Evolutionary conservation across 2,113 vertebrate genomes (phyloP).

Genomic region (Arothron firmamentum): DNA sequence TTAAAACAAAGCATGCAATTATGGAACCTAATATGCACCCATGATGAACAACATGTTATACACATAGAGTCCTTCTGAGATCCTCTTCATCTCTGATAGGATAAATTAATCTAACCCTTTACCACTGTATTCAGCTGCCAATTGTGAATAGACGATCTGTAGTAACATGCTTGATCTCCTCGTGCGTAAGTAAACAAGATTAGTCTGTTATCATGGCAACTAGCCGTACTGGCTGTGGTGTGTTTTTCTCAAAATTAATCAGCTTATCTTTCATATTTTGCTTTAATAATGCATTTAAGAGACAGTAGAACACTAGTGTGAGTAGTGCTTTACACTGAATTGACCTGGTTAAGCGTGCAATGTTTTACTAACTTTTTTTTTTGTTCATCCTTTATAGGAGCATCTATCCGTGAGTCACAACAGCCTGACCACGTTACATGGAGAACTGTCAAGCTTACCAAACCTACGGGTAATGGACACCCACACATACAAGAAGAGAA

Average conservation of each 20-base stretch:
- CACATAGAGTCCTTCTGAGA: neutral
- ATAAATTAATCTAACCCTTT: constrained; percentile 15
- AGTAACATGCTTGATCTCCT: constrained; percentile 1
- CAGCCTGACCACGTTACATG: constrained; percentile 91
- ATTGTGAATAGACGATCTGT: neutral
- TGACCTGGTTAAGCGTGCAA: neutral
- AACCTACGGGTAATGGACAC: constrained; percentile 85
- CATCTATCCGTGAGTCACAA: constrained; percentile 98
- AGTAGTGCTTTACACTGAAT: neutral
- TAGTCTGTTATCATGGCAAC: constrained; percentile 16
- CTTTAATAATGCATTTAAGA: constrained; percentile 1
- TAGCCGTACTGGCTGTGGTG: neutral
- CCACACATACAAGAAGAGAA: neutral
- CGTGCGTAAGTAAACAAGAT: constrained; percentile 25
- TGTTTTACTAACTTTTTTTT: neutral
- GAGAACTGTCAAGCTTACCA: constrained; percentile 90
- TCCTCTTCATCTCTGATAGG: constrained; percentile 8
- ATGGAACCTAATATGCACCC: constrained; percentile 4
- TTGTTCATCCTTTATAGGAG: constrained; percentile 74
- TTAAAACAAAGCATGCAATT: too few species aligned
- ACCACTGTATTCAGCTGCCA: constrained; percentile 4
- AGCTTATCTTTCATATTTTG: constrained; percentile 4
- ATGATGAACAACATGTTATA: too few species aligned
- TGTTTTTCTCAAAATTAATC: constrained; percentile 3
- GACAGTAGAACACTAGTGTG: neutral